Percentiles rank a stretch among this genome's conserved stretches.
Evolutionary conservation across 2,113 vertebrate genomes (phyloP).

Genomic region (Salvator merianae): DNA sequence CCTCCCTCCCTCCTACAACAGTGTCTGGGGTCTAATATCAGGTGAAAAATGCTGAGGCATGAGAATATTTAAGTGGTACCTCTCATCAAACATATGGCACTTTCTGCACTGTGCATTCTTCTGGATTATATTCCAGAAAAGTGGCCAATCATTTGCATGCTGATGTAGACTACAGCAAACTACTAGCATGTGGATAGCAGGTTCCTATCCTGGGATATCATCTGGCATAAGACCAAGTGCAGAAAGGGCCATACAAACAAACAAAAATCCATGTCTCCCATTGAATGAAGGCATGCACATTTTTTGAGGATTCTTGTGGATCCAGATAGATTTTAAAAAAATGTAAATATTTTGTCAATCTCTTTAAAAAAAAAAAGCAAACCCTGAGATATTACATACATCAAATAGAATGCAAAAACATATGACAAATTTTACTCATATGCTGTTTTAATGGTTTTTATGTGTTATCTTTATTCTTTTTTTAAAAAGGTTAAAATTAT

Average conservation of each 20-base stretch:
- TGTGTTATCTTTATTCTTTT: conserved; percentile 66
- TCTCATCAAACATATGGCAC: background rate
- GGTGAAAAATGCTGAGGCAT: conserved; percentile 57
- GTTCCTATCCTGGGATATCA: too few relatives aligned
- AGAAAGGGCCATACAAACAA: conserved; percentile 1
- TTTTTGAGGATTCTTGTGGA: conserved; percentile 78
- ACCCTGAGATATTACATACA: conserved; percentile 65
- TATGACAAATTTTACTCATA: conserved; percentile 80
- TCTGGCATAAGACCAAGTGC: too few relatives aligned
- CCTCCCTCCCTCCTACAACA: conserved; percentile 49
- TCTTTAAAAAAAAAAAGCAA: conserved; percentile 59
- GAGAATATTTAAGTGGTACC: conserved; percentile 58
- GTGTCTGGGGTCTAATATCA: conserved; percentile 58
- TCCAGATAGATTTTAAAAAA: conserved; percentile 72
- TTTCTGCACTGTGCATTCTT: too few relatives aligned
- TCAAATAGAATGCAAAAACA: conserved; percentile 73
- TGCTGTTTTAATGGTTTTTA: conserved; percentile 81
- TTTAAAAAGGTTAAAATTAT: conserved; percentile 50
- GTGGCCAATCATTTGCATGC: too few relatives aligned
- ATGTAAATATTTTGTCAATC: conserved; percentile 80
- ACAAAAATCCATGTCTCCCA: conserved; percentile 58
- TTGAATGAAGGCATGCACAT: conserved; percentile 68
- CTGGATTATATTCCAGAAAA: too few relatives aligned
- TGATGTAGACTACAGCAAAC: too few relatives aligned
- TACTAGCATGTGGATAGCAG: too few relatives aligned